These are phyloP conservation scores for Tricholaema leucomelas DNA, from an alignment of 2,113 vertebrate species.

Conservation along the genomic window DNA sequence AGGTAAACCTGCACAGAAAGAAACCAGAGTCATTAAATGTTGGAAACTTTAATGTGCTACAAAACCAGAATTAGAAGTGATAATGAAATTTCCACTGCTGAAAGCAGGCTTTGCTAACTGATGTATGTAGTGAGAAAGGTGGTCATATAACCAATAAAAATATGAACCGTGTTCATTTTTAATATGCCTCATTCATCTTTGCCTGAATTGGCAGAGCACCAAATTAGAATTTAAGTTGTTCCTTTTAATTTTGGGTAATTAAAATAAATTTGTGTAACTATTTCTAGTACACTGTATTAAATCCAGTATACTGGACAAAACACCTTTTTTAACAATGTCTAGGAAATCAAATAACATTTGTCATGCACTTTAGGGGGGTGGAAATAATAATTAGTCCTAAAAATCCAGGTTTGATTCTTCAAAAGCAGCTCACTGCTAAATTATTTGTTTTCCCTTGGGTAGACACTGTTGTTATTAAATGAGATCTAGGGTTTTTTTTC, in stretches of 20 bases:
- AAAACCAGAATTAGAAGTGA: conserved; percentile 81
- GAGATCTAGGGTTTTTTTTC: neutral
- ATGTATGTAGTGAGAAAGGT: conserved; percentile 76
- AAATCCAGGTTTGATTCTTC: neutral
- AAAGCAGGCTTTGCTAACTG: conserved; percentile 71
- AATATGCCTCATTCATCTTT: conserved; percentile 53
- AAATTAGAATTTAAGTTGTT: conserved; percentile 57
- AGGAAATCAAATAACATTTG: neutral
- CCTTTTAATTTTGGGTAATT: conserved; percentile 54
- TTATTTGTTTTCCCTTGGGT: neutral
- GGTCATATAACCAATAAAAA: conserved; percentile 64
- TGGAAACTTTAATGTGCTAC: conserved; percentile 75
- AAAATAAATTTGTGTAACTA: conserved; percentile 38
- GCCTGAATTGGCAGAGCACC: conserved; percentile 50
- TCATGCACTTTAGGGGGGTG: neutral
- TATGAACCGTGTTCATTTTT: conserved; percentile 53
- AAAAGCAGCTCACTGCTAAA: neutral
- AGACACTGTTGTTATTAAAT: neutral
- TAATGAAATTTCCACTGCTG: conserved; percentile 80
- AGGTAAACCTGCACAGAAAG: conserved; percentile 67
- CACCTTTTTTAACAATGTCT: neutral
- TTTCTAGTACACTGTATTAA: conserved; percentile 32
- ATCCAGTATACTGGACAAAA: neutral
- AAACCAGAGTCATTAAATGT: conserved; percentile 82
- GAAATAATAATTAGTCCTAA: neutral